Evolutionary conservation across 1,140 invertebrate species (phyloP), one percentile per base, ranked within the genome.

Genomic region (Dendrolimus punctatus): DNA sequence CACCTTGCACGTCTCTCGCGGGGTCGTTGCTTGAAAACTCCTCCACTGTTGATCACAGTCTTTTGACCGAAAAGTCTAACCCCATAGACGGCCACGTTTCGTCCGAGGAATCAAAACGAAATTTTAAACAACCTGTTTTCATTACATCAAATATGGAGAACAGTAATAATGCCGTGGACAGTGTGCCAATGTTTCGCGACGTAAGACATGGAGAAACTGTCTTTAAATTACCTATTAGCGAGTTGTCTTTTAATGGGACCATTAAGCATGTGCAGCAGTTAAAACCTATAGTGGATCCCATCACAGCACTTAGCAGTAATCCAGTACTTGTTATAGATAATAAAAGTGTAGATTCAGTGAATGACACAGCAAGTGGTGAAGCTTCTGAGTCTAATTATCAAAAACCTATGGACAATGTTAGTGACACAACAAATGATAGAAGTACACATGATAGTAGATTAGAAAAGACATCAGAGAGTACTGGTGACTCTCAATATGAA

Each of bases 101-200:
- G 4, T 80, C 73, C 5, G 81, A 85, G 40, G 80, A 85, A 39
- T 79, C 71, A 0, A 85, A 77, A 59, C 64, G 66, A 6, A 66
- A 70, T 38, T 69, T 70, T 50, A 81, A 75, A 46, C 69, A 73
- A 23, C 71, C 80, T 4, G 67, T 80, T 6, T 74, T 87, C 41
- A 79, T 81, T 72, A 82, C 77, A 58, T 82, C 82, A 40, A 86
- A 78, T 7, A 88, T 88, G 86, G 86, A 88, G 57, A 88, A 88
- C 52, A 88, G 86, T 53, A 88, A 85, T 53, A 88, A 88, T 68
- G 86, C 86, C 7, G 81, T 84, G 5, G 86, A 88, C 53, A 87
- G 74, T 61, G 74, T 78, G 49, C 77, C 75, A 5, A 53, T 80
- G 64, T 84, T 82, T 39, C 71, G 72, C 57, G 65, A 76, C 51